Conservation (phyloP, 2,113 vertebrate species). For the Tyrannus savana region DNA sequence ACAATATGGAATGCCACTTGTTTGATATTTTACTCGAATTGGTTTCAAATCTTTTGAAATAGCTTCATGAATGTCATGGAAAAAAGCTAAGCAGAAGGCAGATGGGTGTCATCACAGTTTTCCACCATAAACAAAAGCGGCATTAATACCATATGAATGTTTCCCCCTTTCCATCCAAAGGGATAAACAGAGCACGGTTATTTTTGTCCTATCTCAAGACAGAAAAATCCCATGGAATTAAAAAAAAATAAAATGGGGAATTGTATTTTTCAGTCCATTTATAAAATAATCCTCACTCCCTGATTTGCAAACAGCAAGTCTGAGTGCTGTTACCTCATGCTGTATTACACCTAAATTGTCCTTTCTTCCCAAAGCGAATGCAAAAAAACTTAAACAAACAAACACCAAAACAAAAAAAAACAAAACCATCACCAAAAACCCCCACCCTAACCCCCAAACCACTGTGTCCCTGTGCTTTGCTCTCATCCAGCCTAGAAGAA, state of each 20-base stretch:
- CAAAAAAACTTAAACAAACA: background rate
- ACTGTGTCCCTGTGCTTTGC: accelerated
- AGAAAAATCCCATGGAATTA: background rate
- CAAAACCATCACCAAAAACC: background rate
- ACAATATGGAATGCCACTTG: constrained; percentile 23
- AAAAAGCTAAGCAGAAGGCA: constrained; percentile 53
- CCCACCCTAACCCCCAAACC: background rate
- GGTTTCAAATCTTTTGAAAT: constrained; percentile 20
- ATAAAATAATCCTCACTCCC: background rate
- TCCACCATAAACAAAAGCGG: constrained; percentile 57
- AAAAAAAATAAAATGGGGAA: background rate
- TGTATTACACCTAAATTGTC: background rate
- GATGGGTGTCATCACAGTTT: constrained; percentile 26
- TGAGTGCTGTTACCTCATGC: background rate
- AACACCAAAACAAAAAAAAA: background rate
- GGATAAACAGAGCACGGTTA: constrained; percentile 35
- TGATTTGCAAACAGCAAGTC: background rate
- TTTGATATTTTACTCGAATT: constrained; percentile 8
- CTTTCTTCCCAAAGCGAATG: background rate
- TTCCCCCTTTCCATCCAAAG: background rate
- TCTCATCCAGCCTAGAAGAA: background rate
- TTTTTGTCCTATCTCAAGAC: background rate
- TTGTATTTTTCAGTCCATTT: background rate
- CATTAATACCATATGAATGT: constrained; percentile 38
- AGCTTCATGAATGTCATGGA: constrained; percentile 39